Evolutionary conservation across 2,888 invertebrate genomes (phyloP).

Genomic region (Drepana falcataria): DNA sequence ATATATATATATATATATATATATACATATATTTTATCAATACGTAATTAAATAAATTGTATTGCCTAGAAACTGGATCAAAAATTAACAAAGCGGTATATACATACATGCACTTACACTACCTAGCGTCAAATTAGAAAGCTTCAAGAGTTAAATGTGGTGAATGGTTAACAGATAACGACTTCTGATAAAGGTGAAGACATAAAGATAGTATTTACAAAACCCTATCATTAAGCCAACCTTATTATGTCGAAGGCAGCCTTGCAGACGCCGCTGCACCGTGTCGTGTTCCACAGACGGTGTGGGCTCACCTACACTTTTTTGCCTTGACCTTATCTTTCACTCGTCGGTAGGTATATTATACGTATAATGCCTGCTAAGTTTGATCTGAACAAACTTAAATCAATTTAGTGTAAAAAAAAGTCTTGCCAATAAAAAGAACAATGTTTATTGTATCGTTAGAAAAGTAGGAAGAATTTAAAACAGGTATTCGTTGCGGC

Average conservation of each 20-base stretch:
- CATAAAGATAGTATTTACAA: neutral
- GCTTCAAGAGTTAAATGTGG: conserved; percentile 3
- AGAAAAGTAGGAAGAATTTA: conserved; percentile 37
- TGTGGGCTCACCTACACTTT: conserved; percentile 34
- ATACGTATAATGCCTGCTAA: conserved; percentile 1
- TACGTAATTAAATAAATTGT: too few relatives aligned
- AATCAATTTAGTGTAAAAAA: neutral
- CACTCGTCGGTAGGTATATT: conserved; percentile 14
- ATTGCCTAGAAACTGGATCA: too few relatives aligned
- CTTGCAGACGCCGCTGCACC: conserved; percentile 29
- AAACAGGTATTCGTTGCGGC: conserved; percentile 51
- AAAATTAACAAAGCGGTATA: too few relatives aligned
- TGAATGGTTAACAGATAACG: neutral
- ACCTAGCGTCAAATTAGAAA: neutral
- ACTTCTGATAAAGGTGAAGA: neutral
- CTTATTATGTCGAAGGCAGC: conserved; percentile 21
- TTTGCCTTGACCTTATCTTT: conserved; percentile 25
- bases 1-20: too few relatives aligned
- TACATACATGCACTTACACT: too few relatives aligned
- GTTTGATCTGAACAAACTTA: too few relatives aligned
- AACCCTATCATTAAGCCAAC: conserved; percentile 1
- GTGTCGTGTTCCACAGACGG: conserved; percentile 22
- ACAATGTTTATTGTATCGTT: conserved; percentile 20
- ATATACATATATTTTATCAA: too few relatives aligned
- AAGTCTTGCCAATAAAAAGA: conserved; percentile 19